These are phyloP conservation scores for Chloroclystis v-ata DNA, from an alignment of 2,888 invertebrate genomes.

Conservation along the genomic window DNA sequence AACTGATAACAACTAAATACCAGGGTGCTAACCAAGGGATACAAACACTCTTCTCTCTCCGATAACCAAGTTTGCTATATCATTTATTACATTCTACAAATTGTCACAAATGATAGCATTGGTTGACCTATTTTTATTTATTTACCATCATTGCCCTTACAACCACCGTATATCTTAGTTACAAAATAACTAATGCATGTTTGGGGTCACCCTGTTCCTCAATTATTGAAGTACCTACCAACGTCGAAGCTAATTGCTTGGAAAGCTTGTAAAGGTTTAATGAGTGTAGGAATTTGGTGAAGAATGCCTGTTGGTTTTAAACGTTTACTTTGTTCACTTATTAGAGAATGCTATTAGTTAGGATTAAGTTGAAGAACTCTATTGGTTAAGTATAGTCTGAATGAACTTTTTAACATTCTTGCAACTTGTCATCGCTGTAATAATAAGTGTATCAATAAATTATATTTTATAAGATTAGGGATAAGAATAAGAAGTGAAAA, in stretches of 20 bases:
- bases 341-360: not conserved
- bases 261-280: slow-evolving; percentile 26
- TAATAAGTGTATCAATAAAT: no score
- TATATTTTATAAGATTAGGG: no score
- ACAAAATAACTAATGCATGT: slow-evolving; percentile 28
- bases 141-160: not conserved
- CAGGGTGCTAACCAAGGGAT: no score
- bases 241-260: slow-evolving; percentile 36
- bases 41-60: no score
- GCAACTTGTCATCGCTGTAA: no score
- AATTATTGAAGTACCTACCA: slow-evolving; percentile 40
- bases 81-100: no score
- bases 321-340: not conserved
- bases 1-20: no score
- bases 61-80: no score
- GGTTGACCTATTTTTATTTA: not conserved
- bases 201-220: slow-evolving; percentile 39
- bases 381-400: no score
- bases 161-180: not conserved
- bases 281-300: slow-evolving; percentile 12
- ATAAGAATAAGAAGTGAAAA: not conserved
- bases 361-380: no score
- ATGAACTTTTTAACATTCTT: no score
- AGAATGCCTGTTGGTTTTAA: slow-evolving; percentile 6
- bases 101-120: no score